Evolutionary conservation across 53 echinoderm and acorn worm species (phyloP).

Genomic region (Hippasteria phrygiana): DNA sequence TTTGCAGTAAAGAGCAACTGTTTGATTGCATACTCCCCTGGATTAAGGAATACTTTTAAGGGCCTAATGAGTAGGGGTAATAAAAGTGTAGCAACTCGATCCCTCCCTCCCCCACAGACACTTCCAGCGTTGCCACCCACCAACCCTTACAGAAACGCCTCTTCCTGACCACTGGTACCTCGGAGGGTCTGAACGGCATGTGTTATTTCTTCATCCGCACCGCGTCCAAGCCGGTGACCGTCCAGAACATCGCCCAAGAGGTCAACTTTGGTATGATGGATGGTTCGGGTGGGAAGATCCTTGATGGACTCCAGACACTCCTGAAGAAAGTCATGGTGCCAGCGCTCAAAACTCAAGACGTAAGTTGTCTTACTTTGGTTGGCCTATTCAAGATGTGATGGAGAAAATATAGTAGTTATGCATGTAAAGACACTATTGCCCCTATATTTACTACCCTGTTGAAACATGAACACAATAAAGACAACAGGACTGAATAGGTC

Average conservation of each 20-base stretch:
- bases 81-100: too few species aligned
- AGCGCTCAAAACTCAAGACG: conserved; percentile 91
- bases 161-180: conserved; percentile 94
- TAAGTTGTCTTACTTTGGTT: too few species aligned
- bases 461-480: too few species aligned
- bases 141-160: conserved; percentile 84
- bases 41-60: too few species aligned
- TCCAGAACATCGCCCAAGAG: conserved; percentile 86
- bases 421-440: too few species aligned
- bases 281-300: conserved; percentile 87
- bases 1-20: too few species aligned
- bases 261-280: conserved; percentile 95
- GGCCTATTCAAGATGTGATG: too few species aligned
- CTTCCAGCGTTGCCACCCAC: conserved; percentile 83
- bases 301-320: conserved; percentile 85
- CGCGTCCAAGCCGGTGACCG: conserved; percentile 84
- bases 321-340: conserved; percentile 95
- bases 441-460: too few species aligned
- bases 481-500: too few species aligned
- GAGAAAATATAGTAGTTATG: too few species aligned
- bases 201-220: conserved; percentile 97
- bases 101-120: conserved; percentile 60
- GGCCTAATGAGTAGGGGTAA: too few species aligned
- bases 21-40: too few species aligned
- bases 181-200: conserved; percentile 93